Base-by-base conservation (phyloP, 2,797 vertebrate species). In the Pempheris klunzingeri region DNA sequence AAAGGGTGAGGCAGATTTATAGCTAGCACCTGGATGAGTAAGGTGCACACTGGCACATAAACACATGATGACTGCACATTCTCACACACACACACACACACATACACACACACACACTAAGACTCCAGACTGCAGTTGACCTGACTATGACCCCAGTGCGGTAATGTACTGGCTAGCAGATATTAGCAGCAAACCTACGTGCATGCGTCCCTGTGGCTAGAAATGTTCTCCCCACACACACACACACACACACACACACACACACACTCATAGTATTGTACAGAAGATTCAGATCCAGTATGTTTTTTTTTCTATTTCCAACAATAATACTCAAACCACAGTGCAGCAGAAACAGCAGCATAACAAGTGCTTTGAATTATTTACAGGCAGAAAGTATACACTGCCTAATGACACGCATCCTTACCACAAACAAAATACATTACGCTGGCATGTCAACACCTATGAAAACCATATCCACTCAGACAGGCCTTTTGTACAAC, bases 1-100 rank as follows among this genome's bases (percentile, higher is more conserved):
- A 79, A 77, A 82, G 82, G 73, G 80, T 84, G 85, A 88, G 68
- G 81, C 79, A 90, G 90, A 92, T 93, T 94, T 93, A 92, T 84
- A 78, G 85, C 71, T 73, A 44, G 71, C 86, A 90, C 84, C 83
- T 87, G 75, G 89, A 78, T 81, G 88, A 83, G 78, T 81, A 89
- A 85, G 84, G 87, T 87, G 81, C 75, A 76, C 74, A 26, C 22
- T 34, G 39, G 67, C 76, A 79, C 80, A 78, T 58, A 77, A 80
- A 86, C 74, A 78, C 77, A 73, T 12, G 17, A 64, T 53, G 50
- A 62, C 49, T 34, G 39, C 58, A 67, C 81, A 82, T 50, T 28
- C 67, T 50, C n/a, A 10, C 53, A 44, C 62, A 72, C 49, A 62
- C 76, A 28, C 43, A 30, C 47, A 38, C 46, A 46, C 22, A 65